Evolutionary conservation across 2,797 vertebrate genomes (phyloP), one percentile per base, ranked within the genome.

Genomic region (Steatocranus sp.): DNA sequence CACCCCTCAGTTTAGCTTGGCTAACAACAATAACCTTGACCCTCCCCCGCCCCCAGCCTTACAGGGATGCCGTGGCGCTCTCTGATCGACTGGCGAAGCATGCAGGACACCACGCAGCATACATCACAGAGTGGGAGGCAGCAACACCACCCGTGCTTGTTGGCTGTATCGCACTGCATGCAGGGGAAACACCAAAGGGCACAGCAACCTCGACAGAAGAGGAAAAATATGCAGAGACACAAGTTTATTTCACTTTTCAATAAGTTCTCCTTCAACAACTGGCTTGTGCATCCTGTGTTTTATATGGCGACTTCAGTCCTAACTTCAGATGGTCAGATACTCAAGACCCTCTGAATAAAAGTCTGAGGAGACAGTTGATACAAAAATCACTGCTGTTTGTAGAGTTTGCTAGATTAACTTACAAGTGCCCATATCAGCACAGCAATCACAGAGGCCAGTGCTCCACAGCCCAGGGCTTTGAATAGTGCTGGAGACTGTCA

Each of bases 401-500:
- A 20, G 32, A 15, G n/a, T 46, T 46, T 18, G 15, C 18, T 38
- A 12, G 11, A 12, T 27, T 3, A 12, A 86, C 93, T 88, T 89
- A 97, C 96, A 97, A 50, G 92, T 95, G 8, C 46, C 70, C 86
- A 95, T 92, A 9, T 96, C 95, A 1, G 56, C 36, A 83, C 83
- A 96, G 87, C 95, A 96, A 38, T 96, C 96, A 7, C 90, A 96
- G 5, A 96, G 1, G 20, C 82, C 91, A 0, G 93, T 94, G 79
- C 89, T 95, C 96, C 96, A 97, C 1, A 18, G 9, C 0, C 86
- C 89, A 0, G 66, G 27, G 3, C 18, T 4, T 0, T 70, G 56
- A 11, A 17, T 8, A 18, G 1, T 1, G 58, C 51, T 49, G 7
- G 77, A 81, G 14, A 92, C 15, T 0, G 63, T 77, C 36, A 93